Base-by-base conservation (phyloP, 2,888 invertebrate genomes). In the Psococerastis gibbosa region DNA sequence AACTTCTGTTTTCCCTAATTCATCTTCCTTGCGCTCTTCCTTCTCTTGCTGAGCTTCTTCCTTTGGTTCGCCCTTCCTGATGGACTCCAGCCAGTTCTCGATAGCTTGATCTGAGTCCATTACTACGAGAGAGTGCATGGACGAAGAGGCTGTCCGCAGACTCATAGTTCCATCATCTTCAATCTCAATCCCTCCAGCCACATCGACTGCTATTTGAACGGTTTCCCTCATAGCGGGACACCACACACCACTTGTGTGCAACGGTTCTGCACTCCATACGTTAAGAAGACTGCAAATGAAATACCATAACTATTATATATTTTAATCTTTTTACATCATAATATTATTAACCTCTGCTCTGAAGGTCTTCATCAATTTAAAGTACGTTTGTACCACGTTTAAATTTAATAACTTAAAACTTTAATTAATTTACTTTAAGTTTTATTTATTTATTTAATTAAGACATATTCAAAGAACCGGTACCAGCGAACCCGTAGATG, bases 211-310 rank as follows among this genome's bases (percentile, higher is more conserved):
- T 27, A 27, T 11, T 11, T 27, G 27, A 11, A 27, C 27, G 11
- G 8, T 27, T 27, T 6, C 27, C 11, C 27, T 22, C 18, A 38
- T 42, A 31, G 46, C 20, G 6, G 38, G 38, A 20, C 17, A 15
- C 38, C 38, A 38, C 4, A 38, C n/a, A 6, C 38, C 38, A 5
- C 20, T 20, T 20, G 76, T 71, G 57, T 78, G 75, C 56, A 83
- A 67, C 6, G 82, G 78, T 1, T 84, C 80, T 2, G 79, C 74
- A 82, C 85, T 87, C 43, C 87, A 67, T 3, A 89, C 91, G 11
- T 88, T 81, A 53, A 89, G 94, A 62, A 1, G 91, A 80, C 32
- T 79, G 75, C 52, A 78, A 75, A 0, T 94, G 1, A 94, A 64
- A n/a, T n/a, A n/a, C n/a, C n/a, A n/a, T n/a, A n/a, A n/a, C n/a